Evolutionary conservation across 2,888 invertebrate species (phyloP), one percentile per base, ranked within the genome.

Genomic region (Ectemnius lituratus): DNA sequence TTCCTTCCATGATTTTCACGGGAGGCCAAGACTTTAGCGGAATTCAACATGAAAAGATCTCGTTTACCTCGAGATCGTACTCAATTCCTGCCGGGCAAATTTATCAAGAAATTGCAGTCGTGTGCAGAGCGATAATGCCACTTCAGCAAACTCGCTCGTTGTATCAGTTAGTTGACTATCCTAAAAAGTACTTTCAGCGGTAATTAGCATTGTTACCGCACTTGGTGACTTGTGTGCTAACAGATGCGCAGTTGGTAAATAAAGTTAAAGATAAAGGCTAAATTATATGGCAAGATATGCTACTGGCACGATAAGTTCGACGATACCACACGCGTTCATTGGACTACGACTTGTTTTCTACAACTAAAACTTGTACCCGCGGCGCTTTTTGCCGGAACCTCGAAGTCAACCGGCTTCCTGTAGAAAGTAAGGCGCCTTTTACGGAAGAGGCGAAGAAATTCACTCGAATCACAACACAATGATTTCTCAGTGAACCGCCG

Each of bases 351-450:
- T 46, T 13, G 62, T 14, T 23, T 52, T 14, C 23, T n/a, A n/a
- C 47, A 4, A 52, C 23, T 37, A 16, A 61, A 69, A 2, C 13
- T 59, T 45, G 14, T 18, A 14, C 46, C 28, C 64, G 13, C 52
- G 58, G 60, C 62, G 59, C 20, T 46, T 47, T 28, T 37, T n/a
- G 47, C 1, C 16, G 70, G 37, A 57, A 62, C 71, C 63, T 63
- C 74, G 23, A 23, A 23, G 23, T 67, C 37, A 11, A 37, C 58
- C 67, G 52, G 52, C 16, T 79, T 80, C 80, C 80, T 76, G 80
- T 80, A 79, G 80, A 80, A 80, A 80, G 80, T 74, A 57, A 65
- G 65, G 27, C 47, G 56, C 62, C 70, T 63, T 71, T 67, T 71
- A 62, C 46, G 27, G 69, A 71, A 61, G 62, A 66, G 56, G 23